These are phyloP conservation scores for Galleria mellonella DNA, from an alignment of 1,140 invertebrate genomes.

Conservation along the genomic window DNA sequence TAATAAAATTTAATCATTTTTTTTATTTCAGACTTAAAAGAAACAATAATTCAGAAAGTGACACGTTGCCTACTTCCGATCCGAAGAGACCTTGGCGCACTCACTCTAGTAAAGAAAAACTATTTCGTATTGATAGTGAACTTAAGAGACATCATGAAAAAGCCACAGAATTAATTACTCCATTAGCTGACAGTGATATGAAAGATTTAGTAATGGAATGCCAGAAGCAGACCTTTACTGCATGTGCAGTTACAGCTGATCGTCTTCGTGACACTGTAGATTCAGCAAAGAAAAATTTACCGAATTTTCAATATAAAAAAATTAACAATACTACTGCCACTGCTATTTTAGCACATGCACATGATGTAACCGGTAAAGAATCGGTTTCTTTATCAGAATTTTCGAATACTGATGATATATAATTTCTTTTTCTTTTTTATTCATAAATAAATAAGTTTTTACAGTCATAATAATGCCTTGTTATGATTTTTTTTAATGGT, in stretches of 20 bases:
- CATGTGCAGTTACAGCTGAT: conserved; percentile 14
- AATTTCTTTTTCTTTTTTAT: too few species aligned
- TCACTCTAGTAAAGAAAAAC: conserved; percentile 43
- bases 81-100: conserved; percentile 53
- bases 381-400: background rate
- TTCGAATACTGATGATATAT: too few species aligned
- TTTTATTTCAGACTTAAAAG: conserved; percentile 28
- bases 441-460: too few species aligned
- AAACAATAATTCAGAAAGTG: conserved; percentile 8
- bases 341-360: conserved; percentile 26
- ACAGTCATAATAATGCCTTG: too few species aligned
- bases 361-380: conserved; percentile 6
- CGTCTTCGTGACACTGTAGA: conserved; percentile 39
- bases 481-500: too few species aligned
- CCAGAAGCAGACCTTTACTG: conserved; percentile 18
- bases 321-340: conserved; percentile 41
- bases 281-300: conserved; percentile 41
- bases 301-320: conserved; percentile 45
- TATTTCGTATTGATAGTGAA: conserved; percentile 42
- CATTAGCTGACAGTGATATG: conserved; percentile 37
- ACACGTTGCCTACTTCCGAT: conserved; percentile 15
- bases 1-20: background rate
- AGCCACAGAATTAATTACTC: conserved; percentile 20
- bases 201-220: conserved; percentile 39
- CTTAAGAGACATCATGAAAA: conserved; percentile 40